A percentile compares a stretch with the other conserved stretches of the same genome.
Evolutionary conservation across 2,113 vertebrate genomes (phyloP).

Genomic region (Cheilinus undulatus): DNA sequence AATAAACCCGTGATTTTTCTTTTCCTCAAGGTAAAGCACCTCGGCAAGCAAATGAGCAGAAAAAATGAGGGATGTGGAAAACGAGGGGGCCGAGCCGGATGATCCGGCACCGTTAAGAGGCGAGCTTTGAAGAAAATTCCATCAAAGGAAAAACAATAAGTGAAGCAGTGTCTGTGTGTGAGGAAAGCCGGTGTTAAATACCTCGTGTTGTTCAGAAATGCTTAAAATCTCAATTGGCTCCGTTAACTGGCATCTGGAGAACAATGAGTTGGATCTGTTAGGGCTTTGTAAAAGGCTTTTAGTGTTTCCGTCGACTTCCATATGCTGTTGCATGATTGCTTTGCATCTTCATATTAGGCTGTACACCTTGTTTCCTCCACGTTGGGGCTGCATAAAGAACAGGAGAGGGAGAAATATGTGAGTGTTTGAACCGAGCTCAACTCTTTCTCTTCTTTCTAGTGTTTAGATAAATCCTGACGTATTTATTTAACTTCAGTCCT

Average conservation of each 20-base stretch:
- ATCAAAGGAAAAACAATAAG: conserved; percentile 80
- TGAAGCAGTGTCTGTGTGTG: conserved; percentile 39
- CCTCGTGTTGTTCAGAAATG: conserved; percentile 74
- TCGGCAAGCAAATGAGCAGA: conserved; percentile 62
- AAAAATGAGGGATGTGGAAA: conserved; percentile 52
- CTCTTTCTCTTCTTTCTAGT: conserved; percentile 8
- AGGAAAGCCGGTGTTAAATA: conserved; percentile 68
- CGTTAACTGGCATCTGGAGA: conserved; percentile 78
- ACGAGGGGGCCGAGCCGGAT: conserved; percentile 73
- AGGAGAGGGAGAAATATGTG: conserved; percentile 2
- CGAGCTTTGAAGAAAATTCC: conserved; percentile 77
- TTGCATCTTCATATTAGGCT: conserved; percentile 53
- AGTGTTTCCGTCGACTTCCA: conserved; percentile 63
- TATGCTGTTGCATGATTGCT: conserved; percentile 62
- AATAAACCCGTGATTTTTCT: conserved; percentile 77
- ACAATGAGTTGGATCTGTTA: conserved; percentile 72
- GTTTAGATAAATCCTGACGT: conserved; percentile 20
- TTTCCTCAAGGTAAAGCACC: conserved; percentile 77
- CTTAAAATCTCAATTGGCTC: conserved; percentile 77
- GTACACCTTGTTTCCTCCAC: conserved; percentile 66
- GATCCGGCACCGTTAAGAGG: conserved; percentile 72
- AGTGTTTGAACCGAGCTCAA: conserved; percentile 42
- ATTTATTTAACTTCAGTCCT: conserved; percentile 19
- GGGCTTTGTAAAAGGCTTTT: conserved; percentile 70
- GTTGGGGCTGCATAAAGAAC: conserved; percentile 2